Conservation (phyloP, 2,113 vertebrate species). For the Lampris incognitus region DNA sequence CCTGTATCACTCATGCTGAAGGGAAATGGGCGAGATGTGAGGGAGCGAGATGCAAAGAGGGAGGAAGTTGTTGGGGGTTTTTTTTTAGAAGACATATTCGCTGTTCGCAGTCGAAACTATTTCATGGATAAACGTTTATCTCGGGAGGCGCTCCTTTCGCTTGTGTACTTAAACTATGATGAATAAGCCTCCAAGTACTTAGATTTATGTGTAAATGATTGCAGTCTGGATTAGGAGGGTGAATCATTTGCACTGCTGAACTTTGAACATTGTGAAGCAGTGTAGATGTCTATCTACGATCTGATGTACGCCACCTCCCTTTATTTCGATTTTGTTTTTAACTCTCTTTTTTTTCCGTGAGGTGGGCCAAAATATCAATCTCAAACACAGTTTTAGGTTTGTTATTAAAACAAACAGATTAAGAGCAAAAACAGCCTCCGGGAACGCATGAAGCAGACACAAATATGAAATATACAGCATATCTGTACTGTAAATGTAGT, state of each 20-base stretch:
- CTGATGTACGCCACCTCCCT: background rate
- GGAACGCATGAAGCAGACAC: too few species aligned
- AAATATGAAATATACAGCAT: too few species aligned
- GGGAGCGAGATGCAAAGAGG: slow-evolving; percentile 20
- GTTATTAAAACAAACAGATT: too few species aligned
- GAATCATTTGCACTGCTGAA: slow-evolving; percentile 48
- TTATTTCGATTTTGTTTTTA: too few species aligned
- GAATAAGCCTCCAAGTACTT: background rate
- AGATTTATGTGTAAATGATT: slow-evolving; percentile 45
- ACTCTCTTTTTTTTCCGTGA: too few species aligned
- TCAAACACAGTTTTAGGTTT: background rate
- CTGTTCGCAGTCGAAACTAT: slow-evolving; percentile 14
- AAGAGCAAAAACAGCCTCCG: too few species aligned
- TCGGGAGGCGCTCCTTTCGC: background rate
- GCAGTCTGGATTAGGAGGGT: slow-evolving; percentile 18
- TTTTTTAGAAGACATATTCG: slow-evolving; percentile 11
- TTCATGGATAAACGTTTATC: slow-evolving; percentile 8
- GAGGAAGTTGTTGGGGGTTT: background rate
- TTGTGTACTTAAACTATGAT: background rate
- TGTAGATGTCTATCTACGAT: background rate
- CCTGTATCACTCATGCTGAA: slow-evolving; percentile 72
- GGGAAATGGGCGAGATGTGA: slow-evolving; percentile 32
- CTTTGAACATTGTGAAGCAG: slow-evolving; percentile 37
- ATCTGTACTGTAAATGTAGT: too few species aligned
- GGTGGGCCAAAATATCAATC: too few species aligned